Conservation (phyloP, 2,113 vertebrate species). For the Nanorana parkeri region DNA sequence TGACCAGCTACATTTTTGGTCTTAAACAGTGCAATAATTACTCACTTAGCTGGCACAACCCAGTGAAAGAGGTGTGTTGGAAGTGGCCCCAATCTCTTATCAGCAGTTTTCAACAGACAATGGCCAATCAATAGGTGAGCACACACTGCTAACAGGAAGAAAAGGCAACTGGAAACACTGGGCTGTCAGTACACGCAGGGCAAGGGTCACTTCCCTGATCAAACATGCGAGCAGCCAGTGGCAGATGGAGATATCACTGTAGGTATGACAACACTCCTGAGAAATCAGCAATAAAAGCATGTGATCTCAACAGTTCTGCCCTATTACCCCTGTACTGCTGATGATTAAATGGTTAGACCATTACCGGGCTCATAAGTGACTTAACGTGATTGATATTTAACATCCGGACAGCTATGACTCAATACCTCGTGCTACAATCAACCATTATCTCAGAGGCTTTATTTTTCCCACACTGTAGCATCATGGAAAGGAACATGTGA, state of each 20-base stretch:
- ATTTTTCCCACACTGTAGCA: background rate
- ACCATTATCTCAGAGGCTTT: background rate
- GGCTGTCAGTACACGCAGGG: constrained; percentile 15
- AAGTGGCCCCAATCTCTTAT: background rate
- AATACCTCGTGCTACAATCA: background rate
- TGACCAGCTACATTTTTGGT: too few relatives aligned
- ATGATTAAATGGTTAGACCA: background rate
- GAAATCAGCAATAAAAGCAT: constrained; percentile 4
- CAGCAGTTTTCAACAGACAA: background rate
- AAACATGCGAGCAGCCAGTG: constrained; percentile 16
- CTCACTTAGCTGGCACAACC: background rate
- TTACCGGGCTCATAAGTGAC: background rate
- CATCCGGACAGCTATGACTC: background rate
- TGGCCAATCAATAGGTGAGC: constrained; percentile 15
- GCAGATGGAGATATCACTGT: background rate
- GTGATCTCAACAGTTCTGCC: constrained; percentile 10
- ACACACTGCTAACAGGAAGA: constrained; percentile 2
- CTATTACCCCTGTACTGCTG: background rate
- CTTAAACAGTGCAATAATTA: too few relatives aligned
- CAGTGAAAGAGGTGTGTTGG: background rate
- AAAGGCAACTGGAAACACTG: background rate
- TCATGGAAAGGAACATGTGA: constrained; percentile 14
- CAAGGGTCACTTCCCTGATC: constrained; percentile 55
- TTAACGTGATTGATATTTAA: background rate
- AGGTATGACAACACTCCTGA: background rate